phyloP scores from a whole-genome alignment of 2,113 vertebrate species.

The Trichomycterus rosablanca region DNA sequence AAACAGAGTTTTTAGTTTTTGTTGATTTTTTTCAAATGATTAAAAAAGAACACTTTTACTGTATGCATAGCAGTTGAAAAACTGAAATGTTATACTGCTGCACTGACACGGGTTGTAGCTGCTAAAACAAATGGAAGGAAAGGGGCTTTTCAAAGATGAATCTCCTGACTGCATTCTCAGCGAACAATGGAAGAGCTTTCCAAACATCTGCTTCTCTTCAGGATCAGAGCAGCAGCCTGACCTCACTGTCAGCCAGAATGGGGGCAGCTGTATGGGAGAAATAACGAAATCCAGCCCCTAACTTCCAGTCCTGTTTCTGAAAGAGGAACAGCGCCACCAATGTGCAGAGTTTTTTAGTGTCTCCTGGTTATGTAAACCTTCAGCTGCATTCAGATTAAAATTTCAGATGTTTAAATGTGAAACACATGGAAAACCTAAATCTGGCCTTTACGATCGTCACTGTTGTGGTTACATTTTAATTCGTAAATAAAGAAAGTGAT shows the following conservation, averaged over 20 bases:
- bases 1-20: too few species aligned
- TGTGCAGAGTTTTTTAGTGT: neutral
- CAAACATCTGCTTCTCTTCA: conserved; percentile 45
- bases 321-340: conserved; percentile 51
- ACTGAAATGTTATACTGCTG: neutral
- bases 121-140: neutral
- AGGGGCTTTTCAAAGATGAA: neutral
- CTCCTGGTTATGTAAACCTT: neutral
- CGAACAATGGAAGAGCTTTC: conserved; percentile 46
- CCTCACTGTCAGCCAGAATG: conserved; percentile 24
- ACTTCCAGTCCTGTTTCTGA: neutral
- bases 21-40: too few species aligned
- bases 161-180: neutral
- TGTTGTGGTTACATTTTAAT: neutral
- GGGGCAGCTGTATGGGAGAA: neutral
- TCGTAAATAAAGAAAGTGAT: too few species aligned
- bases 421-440: too few species aligned
- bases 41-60: too few species aligned
- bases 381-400: neutral
- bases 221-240: conserved; percentile 29
- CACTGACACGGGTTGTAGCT: neutral
- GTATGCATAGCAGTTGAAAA: too few species aligned
- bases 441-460: neutral
- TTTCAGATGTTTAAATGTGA: too few species aligned
- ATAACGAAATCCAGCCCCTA: neutral